phyloP scores from a whole-genome alignment of 2,888 invertebrate genomes.

The Mactromeris polynyma region DNA sequence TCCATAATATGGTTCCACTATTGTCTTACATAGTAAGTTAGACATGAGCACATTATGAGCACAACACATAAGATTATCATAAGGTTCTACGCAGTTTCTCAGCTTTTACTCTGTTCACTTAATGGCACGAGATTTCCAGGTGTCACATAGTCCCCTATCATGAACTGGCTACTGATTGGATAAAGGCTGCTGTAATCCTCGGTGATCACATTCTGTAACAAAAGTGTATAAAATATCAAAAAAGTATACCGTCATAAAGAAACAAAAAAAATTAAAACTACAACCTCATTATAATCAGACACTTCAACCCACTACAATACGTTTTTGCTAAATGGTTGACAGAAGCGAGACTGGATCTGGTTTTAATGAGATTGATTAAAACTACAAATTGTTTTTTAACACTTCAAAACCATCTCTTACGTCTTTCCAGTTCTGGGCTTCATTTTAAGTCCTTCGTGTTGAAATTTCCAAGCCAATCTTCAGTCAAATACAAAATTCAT shows the following conservation, averaged over 20 bases:
- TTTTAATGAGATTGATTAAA: too few relatives aligned
- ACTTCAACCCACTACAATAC: too few relatives aligned
- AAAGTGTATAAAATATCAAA: background rate
- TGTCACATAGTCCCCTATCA: slow-evolving; percentile 92
- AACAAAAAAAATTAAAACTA: too few relatives aligned
- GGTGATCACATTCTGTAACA: slow-evolving; percentile 88
- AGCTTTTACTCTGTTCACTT: slow-evolving; percentile 60
- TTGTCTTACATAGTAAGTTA: background rate
- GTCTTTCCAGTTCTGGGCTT: too few relatives aligned
- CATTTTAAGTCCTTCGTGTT: too few relatives aligned
- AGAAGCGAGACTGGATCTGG: too few relatives aligned
- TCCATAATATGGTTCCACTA: background rate
- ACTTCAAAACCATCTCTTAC: too few relatives aligned
- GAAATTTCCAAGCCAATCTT: too few relatives aligned
- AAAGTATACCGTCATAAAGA: background rate
- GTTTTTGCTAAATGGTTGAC: too few relatives aligned
- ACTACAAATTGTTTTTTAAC: too few relatives aligned
- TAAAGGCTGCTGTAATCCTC: slow-evolving; percentile 90
- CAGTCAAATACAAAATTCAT: too few relatives aligned
- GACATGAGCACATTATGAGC: slow-evolving; percentile 29
- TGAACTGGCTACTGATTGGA: slow-evolving; percentile 91
- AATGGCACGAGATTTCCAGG: slow-evolving; percentile 79
- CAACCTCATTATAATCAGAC: too few relatives aligned
- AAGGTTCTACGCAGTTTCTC: slow-evolving; percentile 27
- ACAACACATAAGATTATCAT: slow-evolving; percentile 40